phyloP scores from a whole-genome alignment of 2,113 vertebrate genomes.

The Atlantisia rogersi region DNA sequence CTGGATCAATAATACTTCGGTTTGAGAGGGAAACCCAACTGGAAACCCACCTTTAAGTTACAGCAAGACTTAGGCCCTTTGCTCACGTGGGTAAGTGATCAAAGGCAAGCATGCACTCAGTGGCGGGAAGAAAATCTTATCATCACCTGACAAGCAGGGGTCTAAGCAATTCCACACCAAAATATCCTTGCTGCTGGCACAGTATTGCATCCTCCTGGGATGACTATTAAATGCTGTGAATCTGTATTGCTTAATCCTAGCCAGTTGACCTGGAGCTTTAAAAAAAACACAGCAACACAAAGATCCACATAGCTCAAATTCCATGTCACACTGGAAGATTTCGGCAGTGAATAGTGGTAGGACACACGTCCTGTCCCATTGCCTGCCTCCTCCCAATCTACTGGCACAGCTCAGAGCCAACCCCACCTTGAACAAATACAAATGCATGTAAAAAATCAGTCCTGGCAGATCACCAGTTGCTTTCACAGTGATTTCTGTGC shows the following conservation, averaged over 20 bases:
- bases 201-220: not conserved
- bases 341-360: not conserved
- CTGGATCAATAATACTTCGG: not conserved
- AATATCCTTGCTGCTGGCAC: not conserved
- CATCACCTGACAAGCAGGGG: not conserved
- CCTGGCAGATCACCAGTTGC: not conserved
- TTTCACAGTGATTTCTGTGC: not conserved
- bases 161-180: not conserved
- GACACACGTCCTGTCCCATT: not conserved
- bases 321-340: not conserved
- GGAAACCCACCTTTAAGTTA: not conserved
- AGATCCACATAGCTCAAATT: not conserved
- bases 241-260: not conserved
- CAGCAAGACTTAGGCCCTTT: not conserved
- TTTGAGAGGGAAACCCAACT: not conserved
- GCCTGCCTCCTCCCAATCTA: not conserved
- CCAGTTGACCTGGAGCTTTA: not conserved
- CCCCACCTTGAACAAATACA: not conserved
- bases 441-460: not conserved
- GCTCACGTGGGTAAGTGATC: rapidly evolving
- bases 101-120: not conserved
- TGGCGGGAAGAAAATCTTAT: not conserved
- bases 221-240: not conserved
- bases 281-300: not conserved
- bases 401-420: not conserved